Conservation (phyloP, 2,113 vertebrate species). For the Stomatorhinus ivindoensis region DNA sequence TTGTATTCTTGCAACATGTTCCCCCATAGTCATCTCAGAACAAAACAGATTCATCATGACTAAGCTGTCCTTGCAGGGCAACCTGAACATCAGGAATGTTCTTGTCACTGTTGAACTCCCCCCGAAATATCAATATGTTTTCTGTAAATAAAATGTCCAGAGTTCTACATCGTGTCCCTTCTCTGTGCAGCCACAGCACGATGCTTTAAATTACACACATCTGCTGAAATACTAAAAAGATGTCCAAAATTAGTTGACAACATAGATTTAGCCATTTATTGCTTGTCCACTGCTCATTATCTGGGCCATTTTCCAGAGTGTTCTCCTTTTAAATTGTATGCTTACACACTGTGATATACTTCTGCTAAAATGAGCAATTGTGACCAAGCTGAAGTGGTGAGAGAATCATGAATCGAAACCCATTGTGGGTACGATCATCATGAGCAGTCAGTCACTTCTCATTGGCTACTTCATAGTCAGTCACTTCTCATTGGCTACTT, state of each 20-base stretch:
- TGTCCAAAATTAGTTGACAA: neutral
- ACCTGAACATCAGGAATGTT: neutral
- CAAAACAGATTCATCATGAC: neutral
- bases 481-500: neutral
- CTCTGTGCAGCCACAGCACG: neutral
- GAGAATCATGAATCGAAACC: neutral
- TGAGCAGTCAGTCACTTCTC: neutral
- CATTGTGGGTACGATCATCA: neutral
- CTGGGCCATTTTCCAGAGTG: neutral
- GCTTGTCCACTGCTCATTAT: neutral
- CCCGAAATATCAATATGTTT: neutral
- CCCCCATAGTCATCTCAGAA: neutral
- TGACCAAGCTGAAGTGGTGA: neutral
- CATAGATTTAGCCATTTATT: neutral
- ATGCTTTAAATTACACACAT: neutral
- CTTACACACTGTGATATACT: neutral
- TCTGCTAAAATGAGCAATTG: neutral
- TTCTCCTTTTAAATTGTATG: neutral
- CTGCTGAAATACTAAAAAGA: neutral
- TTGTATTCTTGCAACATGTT: neutral
- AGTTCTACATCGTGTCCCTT: neutral
- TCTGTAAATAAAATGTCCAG: neutral
- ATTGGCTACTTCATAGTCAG: neutral
- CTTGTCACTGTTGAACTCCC: neutral
- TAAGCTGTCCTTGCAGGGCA: neutral